Base-by-base conservation (phyloP, 2,113 vertebrate genomes). In the Muntiacus muntjak region DNA sequence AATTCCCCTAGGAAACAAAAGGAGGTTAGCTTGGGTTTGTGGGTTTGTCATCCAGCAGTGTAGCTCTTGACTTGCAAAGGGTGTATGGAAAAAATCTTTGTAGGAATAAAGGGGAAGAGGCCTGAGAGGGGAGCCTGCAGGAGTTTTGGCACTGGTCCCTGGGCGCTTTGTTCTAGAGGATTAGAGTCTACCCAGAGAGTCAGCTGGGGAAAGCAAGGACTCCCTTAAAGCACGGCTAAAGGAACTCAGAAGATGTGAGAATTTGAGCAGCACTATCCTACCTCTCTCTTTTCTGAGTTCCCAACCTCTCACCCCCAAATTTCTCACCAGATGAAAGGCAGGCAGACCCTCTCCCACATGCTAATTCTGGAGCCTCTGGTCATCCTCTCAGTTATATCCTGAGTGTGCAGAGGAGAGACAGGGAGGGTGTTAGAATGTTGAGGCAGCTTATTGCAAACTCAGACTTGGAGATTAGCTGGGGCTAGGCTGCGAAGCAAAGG, bases 151-250 rank as follows among this genome's bases (percentile, higher is more conserved):
- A 58, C 74, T 10, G 87, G 30, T 78, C 81, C 62, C 95, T 50
- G 28, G 45, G n/a, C 25, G 74, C 67, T 89, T 94, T 92, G 88
- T 91, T 92, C 45, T n/a, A 36, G 89, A 0, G n/a, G 92, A 87
- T 96, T 95, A 89, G 85, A 67, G 83, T 84, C 87, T 91, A 45
- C 50, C 43, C 12, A 60, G 76, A 87, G 71, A 93, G 67, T 86
- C 86, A 21, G 52, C 40, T 0, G 3, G 28, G 36, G 74, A 92
- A 52, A 93, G 88, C 54, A n/a, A n/a, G 64, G 58, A 64, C 90
- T 94, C 55, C 87, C 90, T 91, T 26, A 28, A 2, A 87, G 81
- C 36, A 74, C 43, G 7, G 30, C 60, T 71, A 40, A 43, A 85
- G n/a, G 81, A 45, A 55, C n/a, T 74, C 2, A 2, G 55, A 71